Conservation (phyloP, 2,113 vertebrate genomes). For the Galemys pyrenaicus region DNA sequence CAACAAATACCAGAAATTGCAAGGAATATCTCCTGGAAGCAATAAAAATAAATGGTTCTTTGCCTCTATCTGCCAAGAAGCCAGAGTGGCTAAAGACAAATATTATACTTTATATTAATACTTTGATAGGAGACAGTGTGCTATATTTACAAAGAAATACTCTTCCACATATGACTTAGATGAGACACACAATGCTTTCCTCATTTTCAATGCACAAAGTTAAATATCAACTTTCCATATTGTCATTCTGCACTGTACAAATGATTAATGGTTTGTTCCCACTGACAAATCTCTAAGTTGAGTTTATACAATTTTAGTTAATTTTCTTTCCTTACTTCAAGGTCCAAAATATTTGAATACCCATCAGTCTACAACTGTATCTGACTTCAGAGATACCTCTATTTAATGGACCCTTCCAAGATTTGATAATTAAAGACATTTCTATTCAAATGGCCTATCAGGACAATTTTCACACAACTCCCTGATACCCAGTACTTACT, state of each 20-base stretch:
- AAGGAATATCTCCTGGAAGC: too few species aligned
- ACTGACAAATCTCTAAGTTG: not conserved
- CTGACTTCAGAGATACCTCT: not conserved
- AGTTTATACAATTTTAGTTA: not conserved
- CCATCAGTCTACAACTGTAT: not conserved
- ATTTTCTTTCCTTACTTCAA: not conserved
- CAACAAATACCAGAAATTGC: too few species aligned
- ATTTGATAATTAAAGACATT: not conserved
- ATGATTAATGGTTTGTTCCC: not conserved
- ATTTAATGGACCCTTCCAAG: not conserved
- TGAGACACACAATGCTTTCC: not conserved
- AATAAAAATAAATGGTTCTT: too few species aligned
- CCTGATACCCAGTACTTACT: not conserved
- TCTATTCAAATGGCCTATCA: not conserved
- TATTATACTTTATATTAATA: too few species aligned
- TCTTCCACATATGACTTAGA: too few species aligned
- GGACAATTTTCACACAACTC: not conserved
- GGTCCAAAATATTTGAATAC: not conserved
- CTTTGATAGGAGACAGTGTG: too few species aligned
- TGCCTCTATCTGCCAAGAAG: too few species aligned
- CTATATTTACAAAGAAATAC: too few species aligned
- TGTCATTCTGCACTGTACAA: not conserved
- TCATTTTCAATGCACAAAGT: not conserved
- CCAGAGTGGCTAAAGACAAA: too few species aligned
- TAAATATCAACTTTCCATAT: not conserved